Evolutionary conservation across 2,113 vertebrate species (phyloP).

Genomic region (Tachuris rubrigastra): DNA sequence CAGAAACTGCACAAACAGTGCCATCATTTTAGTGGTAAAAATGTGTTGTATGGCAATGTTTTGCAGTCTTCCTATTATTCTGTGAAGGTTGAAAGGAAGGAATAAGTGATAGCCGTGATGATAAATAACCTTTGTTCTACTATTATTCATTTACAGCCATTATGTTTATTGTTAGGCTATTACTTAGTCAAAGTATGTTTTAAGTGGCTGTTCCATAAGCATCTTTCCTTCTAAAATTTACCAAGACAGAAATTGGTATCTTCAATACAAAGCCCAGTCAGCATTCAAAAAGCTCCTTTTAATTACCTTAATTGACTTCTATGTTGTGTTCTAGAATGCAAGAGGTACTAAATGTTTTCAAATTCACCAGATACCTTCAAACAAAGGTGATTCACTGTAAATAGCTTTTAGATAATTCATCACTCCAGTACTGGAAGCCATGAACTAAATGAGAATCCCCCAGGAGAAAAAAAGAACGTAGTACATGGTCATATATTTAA

Average conservation of each 20-base stretch:
- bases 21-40: background rate
- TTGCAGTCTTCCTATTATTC: background rate
- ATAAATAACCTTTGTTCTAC: background rate
- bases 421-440: background rate
- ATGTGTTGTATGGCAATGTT: background rate
- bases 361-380: background rate
- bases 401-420: background rate
- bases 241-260: conserved; percentile 18
- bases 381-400: background rate
- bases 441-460: background rate
- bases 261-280: conserved; percentile 49
- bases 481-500: background rate
- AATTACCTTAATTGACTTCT: background rate
- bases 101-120: background rate
- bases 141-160: conserved; percentile 20
- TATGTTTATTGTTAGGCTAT: conserved; percentile 40
- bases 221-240: conserved; percentile 72
- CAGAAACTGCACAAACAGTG: background rate
- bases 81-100: background rate
- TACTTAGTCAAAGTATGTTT: conserved; percentile 39
- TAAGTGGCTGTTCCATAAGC: conserved; percentile 12
- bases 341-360: background rate
- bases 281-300: background rate
- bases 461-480: background rate
- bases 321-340: background rate